Base-by-base conservation (phyloP, 2,888 invertebrate species). In the Drosophila mimica region DNA sequence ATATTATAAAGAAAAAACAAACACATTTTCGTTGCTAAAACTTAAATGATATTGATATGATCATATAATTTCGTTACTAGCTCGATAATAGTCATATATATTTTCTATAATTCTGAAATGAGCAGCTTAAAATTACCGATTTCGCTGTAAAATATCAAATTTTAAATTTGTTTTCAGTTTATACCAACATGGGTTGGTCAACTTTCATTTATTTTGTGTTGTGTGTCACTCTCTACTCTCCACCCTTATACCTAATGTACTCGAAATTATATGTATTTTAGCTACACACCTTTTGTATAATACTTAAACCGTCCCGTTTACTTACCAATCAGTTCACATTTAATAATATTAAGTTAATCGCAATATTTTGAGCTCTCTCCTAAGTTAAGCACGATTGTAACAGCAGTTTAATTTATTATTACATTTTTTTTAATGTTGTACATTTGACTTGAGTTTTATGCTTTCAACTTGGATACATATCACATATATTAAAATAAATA, bases 381-480 rank as follows among this genome's bases (percentile, higher is more conserved):
- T 31, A 43, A 68, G 52, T 64, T 43, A 46, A 63, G 59, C 46
- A 62, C 58, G 59, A 33, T 61, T 74, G 48, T 79, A 74, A 69
- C 25, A 46, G 34, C 70, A 57, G 36, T 43, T 74, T 62, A 56
- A 77, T 66, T 81, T 79, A 81, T 79, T 63, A 38, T 43, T 63
- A 68, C 25, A 62, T 43, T 51, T 11, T 70, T 71, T 76, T 77
- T 81, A 70, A 63, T 73, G 61, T 67, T 79, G 78, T 76, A 81
- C 61, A 69, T 67, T 71, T 79, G 20, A 46, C 54, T 58, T 68
- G 33, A 58, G 52, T 79, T 68, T 51, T 59, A 72, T 51, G 57
- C 79, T 64, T 48, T 52, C 15, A 25, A 54, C 48, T 74, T 64
- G 48, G 8, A 70, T 63, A 88, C 83, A 85, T 86, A 88, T 88